phyloP scores from a whole-genome alignment of 2,888 invertebrate genomes.

The Busseola fusca region DNA sequence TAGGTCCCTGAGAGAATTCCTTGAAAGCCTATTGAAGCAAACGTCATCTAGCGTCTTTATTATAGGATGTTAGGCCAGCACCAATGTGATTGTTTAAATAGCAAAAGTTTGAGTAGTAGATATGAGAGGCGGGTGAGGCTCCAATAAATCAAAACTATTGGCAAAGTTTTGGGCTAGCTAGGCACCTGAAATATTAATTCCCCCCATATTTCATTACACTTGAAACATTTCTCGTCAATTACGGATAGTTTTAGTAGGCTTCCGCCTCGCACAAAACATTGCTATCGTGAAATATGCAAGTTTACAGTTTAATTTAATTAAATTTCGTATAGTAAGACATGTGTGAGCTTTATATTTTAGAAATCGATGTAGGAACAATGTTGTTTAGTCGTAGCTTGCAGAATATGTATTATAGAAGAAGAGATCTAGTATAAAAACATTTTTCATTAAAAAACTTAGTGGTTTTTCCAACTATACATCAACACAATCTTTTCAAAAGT shows the following conservation, averaged over 20 bases:
- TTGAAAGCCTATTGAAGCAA: conserved; percentile 43
- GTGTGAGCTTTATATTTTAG: conserved; percentile 27
- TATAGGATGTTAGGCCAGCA: conserved; percentile 40
- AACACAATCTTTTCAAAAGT: conserved; percentile 44
- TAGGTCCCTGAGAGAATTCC: conserved; percentile 35
- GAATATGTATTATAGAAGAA: background rate
- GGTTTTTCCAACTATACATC: conserved; percentile 25
- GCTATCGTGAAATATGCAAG: conserved; percentile 56
- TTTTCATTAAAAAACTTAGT: background rate
- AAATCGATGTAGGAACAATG: conserved; percentile 3
- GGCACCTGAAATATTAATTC: conserved; percentile 80
- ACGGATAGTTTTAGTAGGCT: conserved; percentile 67
- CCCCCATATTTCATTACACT: conserved; percentile 73
- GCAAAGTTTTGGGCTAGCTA: conserved; percentile 75
- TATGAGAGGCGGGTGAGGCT: conserved; percentile 73
- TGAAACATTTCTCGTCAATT: conserved; percentile 73
- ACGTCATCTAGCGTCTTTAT: conserved; percentile 42
- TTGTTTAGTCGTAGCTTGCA: background rate
- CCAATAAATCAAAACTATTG: conserved; percentile 82
- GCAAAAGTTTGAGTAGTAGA: conserved; percentile 74
- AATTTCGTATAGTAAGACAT: conserved; percentile 43
- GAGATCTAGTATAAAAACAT: background rate
- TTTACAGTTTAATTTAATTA: conserved; percentile 58
- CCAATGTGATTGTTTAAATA: conserved; percentile 73
- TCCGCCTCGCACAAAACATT: conserved; percentile 55